Conservation (phyloP, 2,113 vertebrate genomes). For the Bos indicus region DNA sequence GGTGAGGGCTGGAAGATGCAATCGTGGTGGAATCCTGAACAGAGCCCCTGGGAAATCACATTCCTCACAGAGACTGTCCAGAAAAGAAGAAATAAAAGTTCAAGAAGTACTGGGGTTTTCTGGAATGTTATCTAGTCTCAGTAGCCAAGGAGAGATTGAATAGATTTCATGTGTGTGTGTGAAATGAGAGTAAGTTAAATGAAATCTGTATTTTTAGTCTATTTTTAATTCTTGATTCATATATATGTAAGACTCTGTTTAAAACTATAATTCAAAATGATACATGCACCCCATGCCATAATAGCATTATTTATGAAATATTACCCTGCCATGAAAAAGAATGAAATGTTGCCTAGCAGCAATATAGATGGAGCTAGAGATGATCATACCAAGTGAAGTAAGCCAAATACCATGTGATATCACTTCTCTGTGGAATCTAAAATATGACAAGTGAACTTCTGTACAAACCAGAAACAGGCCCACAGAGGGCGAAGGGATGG, state of each 20-base stretch:
- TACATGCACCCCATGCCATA: background rate
- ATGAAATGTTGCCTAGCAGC: background rate
- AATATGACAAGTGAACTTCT: background rate
- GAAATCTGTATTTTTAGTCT: background rate
- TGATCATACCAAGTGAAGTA: background rate
- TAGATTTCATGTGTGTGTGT: background rate
- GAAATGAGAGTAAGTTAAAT: background rate
- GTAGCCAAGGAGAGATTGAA: background rate
- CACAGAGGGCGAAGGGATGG: background rate
- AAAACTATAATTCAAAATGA: background rate
- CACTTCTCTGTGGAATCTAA: background rate
- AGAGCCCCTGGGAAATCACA: background rate
- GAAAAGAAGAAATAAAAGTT: background rate
- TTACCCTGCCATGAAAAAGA: background rate
- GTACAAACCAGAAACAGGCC: background rate
- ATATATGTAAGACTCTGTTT: background rate
- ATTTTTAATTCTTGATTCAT: constrained; percentile 25
- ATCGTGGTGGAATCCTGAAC: background rate
- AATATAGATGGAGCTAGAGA: background rate
- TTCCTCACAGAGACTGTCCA: background rate
- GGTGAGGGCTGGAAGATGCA: background rate
- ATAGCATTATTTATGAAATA: background rate
- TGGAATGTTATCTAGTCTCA: background rate
- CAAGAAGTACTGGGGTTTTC: background rate
- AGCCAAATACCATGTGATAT: background rate